Percentiles rank a stretch among this genome's conserved stretches.
Evolutionary conservation across 2,113 vertebrate genomes (phyloP).

Genomic region (Trogon melanurus): DNA sequence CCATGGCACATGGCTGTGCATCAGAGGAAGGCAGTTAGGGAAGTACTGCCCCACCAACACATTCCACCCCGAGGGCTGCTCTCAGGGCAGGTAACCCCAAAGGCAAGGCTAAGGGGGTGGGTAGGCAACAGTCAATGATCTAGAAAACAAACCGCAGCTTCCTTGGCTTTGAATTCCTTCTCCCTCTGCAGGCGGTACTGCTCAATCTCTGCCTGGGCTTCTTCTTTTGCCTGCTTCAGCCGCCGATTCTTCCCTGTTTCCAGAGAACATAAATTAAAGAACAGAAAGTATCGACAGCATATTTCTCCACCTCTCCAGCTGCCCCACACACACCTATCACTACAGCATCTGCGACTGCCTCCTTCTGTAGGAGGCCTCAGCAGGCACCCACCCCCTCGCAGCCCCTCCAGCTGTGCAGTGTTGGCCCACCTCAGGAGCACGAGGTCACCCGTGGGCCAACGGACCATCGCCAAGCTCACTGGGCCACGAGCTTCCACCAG

Average conservation of each 20-base stretch:
- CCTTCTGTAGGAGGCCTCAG: not conserved
- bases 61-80: not conserved
- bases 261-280: not conserved
- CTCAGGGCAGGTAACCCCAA: not conserved
- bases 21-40: not conserved
- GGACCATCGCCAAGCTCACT: fast-evolving
- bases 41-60: not conserved
- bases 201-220: constrained; percentile 97
- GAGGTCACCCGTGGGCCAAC: fast-evolving
- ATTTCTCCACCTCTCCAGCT: not conserved
- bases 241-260: constrained; percentile 91
- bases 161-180: constrained; percentile 97
- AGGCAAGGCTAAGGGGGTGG: not conserved
- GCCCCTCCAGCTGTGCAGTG: fast-evolving
- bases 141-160: constrained; percentile 85
- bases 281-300: fast-evolving
- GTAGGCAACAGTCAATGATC: not conserved
- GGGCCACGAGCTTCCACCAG: fast-evolving
- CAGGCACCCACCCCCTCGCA: fast-evolving
- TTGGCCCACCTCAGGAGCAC: not conserved
- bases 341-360: not conserved
- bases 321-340: fast-evolving
- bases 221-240: constrained; percentile 98
- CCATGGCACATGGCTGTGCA: not conserved
- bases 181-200: constrained; percentile 96